Base-by-base conservation (phyloP, 2,113 vertebrate species). In the Pseudopodoces humilis region DNA sequence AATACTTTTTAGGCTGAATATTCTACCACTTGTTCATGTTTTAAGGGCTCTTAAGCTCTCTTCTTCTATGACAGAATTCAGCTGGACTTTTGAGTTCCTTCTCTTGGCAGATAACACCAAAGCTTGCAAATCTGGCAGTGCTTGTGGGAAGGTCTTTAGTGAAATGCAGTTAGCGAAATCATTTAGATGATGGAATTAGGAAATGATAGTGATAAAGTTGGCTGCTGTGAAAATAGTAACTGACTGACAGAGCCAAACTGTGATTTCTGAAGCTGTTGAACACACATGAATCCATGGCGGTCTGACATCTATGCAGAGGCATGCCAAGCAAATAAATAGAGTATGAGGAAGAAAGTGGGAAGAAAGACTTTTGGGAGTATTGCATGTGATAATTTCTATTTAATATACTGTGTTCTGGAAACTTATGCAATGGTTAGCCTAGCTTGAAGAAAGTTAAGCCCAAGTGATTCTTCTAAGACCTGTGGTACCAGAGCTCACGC, bases 151-250 rank as follows among this genome's bases (percentile, higher is more conserved):
- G 69, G 77, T 75, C 60, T 94, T 89, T 68, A 79, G 77, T 85
- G 88, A 80, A 80, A 85, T 23, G 35, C 67, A 49, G 74, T 75
- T 89, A 87, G 90, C 19, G 4, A 94, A 87, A 93, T 79, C 23
- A 53, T 88, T 96, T 52, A 83, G 79, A 64, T 79, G 67, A 85
- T 83, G 72, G 79, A 88, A 93, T 95, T 93, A 88, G 88, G 88
- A 94, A 93, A 93, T 49, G 56, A 67, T 75, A 76, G 69, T 71
- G 84, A 91, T 85, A 47, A 87, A 93, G 78, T 71, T 94, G 90
- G 78, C 88, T 87, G 78, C 92, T 74, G 39, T 86, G 89, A 83
- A 95, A 95, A 84, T 41, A 88, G 72, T 64, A 94, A 69, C 71
- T 58, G 68, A 46, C 62, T 27, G 27, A 72, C 76, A 70, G 87